phyloP scores from a whole-genome alignment of 1,140 invertebrate species.

The Cydia amplana region DNA sequence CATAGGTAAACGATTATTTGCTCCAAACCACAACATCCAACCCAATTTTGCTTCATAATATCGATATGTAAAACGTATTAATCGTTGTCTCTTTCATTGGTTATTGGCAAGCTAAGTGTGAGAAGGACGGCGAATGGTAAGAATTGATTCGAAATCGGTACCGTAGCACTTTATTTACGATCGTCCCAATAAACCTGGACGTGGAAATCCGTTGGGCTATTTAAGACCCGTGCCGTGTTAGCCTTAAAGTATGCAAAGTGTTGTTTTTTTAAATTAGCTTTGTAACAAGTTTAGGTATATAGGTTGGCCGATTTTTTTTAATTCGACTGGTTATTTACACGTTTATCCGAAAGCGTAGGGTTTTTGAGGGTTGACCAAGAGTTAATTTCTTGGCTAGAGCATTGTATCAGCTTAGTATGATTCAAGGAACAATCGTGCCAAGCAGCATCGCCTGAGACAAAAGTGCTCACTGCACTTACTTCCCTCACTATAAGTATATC shows the following conservation, averaged over 20 bases:
- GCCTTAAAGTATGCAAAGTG: background rate
- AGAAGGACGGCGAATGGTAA: background rate
- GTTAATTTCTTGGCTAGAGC: no score
- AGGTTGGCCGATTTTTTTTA: background rate
- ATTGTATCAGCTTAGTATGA: no score
- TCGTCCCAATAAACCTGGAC: constrained; percentile 39
- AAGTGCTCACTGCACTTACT: no score
- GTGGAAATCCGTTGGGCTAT: constrained; percentile 35
- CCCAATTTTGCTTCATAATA: background rate
- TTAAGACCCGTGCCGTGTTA: background rate
- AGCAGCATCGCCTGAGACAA: no score
- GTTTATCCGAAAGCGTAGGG: no score
- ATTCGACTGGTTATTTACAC: background rate
- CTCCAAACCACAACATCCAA: no score
- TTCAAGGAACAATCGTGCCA: no score
- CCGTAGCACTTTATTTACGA: constrained; percentile 39
- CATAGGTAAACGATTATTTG: no score
- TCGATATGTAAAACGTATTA: background rate
- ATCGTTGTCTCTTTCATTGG: background rate
- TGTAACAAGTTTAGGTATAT: background rate
- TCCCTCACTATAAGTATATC: no score
- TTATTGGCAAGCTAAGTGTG: background rate
- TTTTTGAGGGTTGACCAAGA: no score
- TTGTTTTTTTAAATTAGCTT: background rate
- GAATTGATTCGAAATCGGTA: background rate